Percentiles rank a stretch among this genome's conserved stretches.
These are phyloP conservation scores for Microtus montanus DNA, from an alignment of 2,113 vertebrate genomes.

Conservation along the genomic window DNA sequence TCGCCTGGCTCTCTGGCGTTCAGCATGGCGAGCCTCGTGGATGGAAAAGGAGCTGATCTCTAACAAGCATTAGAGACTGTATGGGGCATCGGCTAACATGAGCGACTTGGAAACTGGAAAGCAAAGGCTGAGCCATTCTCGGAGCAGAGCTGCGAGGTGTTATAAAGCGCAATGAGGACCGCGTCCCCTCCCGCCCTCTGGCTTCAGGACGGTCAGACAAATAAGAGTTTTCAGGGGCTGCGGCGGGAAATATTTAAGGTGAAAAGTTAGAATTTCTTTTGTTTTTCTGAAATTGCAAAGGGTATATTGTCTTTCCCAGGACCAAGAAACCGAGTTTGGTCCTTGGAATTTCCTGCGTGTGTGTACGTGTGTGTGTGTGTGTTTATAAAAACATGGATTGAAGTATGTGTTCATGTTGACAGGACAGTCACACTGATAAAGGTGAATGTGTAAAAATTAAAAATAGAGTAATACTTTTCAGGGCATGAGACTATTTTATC, in stretches of 20 bases:
- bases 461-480: constrained; percentile 54
- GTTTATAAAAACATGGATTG: constrained; percentile 41
- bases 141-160: constrained; percentile 56
- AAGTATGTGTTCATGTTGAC: constrained; percentile 68
- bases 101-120: constrained; percentile 42
- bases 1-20: constrained; percentile 80
- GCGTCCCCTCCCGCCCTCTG: background rate
- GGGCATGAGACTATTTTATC: constrained; percentile 43
- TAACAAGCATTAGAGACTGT: constrained; percentile 50
- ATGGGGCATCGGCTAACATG: constrained; percentile 30
- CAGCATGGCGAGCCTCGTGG: constrained; percentile 22
- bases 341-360: constrained; percentile 35
- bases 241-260: constrained; percentile 49
- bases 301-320: background rate
- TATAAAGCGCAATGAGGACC: background rate
- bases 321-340: constrained; percentile 50
- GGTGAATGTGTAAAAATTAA: constrained; percentile 38
- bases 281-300: constrained; percentile 59
- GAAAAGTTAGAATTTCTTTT: background rate
- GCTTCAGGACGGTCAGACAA: constrained; percentile 43
- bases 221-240: constrained; percentile 59
- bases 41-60: constrained; percentile 49
- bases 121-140: constrained; percentile 18
- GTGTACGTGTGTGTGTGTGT: background rate
- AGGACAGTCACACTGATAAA: constrained; percentile 57